A percentile compares a stretch with the other conserved stretches of the same genome.
Evolutionary conservation across 2,888 invertebrate genomes (phyloP).

Genomic region (Amblyteles armatorius): DNA sequence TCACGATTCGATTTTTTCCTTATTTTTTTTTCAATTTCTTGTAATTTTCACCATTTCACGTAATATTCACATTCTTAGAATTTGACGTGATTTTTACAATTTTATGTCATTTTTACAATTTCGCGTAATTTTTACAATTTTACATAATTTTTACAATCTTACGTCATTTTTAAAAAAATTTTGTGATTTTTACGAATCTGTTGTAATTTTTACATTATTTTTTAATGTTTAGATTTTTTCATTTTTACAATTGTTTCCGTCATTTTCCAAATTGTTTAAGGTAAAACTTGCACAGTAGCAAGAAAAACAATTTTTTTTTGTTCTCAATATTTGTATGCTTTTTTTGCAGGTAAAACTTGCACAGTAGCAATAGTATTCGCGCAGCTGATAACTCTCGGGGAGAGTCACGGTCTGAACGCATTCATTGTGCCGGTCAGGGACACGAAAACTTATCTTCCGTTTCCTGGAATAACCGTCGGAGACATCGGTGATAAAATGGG

Average conservation of each 20-base stretch:
- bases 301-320: conserved; percentile 16
- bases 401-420: conserved; percentile 94
- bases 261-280: too few species aligned
- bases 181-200: too few species aligned
- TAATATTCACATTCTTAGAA: too few species aligned
- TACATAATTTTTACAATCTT: too few species aligned
- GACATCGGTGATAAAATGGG: conserved; percentile 98
- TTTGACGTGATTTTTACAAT: neutral
- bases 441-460: conserved; percentile 90
- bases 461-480: conserved; percentile 94
- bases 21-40: too few species aligned
- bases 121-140: neutral
- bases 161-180: too few species aligned
- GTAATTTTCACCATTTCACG: too few species aligned
- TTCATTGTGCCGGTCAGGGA: conserved; percentile 95
- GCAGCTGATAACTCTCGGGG: conserved; percentile 92
- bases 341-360: conserved; percentile 89
- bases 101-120: too few species aligned
- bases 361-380: conserved; percentile 96
- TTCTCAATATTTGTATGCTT: too few species aligned
- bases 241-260: too few species aligned
- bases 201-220: too few species aligned
- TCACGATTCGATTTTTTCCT: too few species aligned
- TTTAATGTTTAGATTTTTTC: neutral
- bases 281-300: neutral